phyloP scores from a whole-genome alignment of 1,140 invertebrate species.

The Caerostris darwini region DNA sequence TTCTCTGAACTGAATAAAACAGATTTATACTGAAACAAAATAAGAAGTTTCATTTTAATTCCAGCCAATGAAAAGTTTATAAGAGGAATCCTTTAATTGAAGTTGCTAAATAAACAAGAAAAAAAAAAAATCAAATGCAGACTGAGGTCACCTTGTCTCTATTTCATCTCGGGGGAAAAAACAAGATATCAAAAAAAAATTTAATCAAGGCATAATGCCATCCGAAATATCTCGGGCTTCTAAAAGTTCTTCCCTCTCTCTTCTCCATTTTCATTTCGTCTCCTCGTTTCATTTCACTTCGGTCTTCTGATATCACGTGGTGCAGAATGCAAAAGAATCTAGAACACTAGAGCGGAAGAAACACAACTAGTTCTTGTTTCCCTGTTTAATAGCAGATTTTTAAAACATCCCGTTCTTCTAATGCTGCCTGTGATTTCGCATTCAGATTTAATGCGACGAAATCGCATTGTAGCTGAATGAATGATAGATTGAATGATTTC shows the following conservation, averaged over 20 bases:
- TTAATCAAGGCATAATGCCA: conserved; percentile 36
- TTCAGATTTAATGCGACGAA: no score
- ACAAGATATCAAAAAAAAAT: not conserved
- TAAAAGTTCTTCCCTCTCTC: not conserved
- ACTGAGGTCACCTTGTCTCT: not conserved
- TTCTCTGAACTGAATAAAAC: not conserved
- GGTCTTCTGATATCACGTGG: conserved; percentile 28
- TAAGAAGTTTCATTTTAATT: not conserved
- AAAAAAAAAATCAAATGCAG: not conserved
- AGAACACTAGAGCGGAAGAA: not conserved
- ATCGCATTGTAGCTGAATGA: no score
- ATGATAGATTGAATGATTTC: no score
- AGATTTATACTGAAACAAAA: not conserved
- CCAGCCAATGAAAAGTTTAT: not conserved
- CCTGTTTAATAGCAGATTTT: not conserved
- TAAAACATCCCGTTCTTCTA: not conserved
- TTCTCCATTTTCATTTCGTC: conserved; percentile 2
- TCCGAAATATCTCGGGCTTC: conserved; percentile 8
- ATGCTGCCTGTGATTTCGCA: no score
- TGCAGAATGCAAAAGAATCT: not conserved
- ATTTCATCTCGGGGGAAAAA: not conserved
- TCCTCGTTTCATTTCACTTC: conserved; percentile 10
- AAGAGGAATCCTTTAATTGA: not conserved
- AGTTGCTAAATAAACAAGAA: not conserved
- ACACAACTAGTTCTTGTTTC: not conserved